Evolutionary conservation across 2,888 invertebrate species (phyloP).

Genomic region (Melipona bicolor): DNA sequence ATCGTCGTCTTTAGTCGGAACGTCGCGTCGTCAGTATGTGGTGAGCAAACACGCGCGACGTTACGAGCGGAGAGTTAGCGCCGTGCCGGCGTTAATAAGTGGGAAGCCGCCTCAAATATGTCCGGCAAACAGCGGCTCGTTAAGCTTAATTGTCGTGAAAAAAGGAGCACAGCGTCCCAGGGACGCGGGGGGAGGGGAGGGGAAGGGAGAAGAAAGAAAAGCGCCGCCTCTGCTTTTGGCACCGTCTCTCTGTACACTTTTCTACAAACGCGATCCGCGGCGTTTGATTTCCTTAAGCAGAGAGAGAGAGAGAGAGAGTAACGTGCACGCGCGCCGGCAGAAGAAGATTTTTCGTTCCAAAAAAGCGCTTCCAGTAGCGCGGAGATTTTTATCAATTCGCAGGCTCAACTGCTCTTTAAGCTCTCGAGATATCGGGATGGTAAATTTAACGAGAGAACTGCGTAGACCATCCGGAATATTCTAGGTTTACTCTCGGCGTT

Average conservation of each 20-base stretch:
- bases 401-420: not conserved
- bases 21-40: constrained; percentile 66
- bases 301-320: no score
- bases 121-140: constrained; percentile 77
- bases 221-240: constrained; percentile 61
- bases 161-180: constrained; percentile 45
- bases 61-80: constrained; percentile 72
- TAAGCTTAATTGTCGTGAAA: constrained; percentile 77
- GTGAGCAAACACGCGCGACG: constrained; percentile 73
- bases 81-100: constrained; percentile 77
- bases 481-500: no score
- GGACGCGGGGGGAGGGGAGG: not conserved
- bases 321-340: constrained; percentile 17
- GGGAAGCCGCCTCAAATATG: constrained; percentile 77
- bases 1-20: constrained; percentile 52
- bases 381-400: no score
- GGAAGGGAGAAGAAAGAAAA: constrained; percentile 30
- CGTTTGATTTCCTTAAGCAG: constrained; percentile 45
- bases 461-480: no score
- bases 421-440: not conserved
- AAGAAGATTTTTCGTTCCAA: constrained; percentile 16
- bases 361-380: no score
- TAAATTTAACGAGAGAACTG: no score
- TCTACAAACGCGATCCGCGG: constrained; percentile 50
- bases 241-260: constrained; percentile 58